Evolutionary conservation across 2,888 invertebrate genomes (phyloP), one percentile per base, ranked within the genome.

Genomic region (Pristionchus fissidentatus): DNA sequence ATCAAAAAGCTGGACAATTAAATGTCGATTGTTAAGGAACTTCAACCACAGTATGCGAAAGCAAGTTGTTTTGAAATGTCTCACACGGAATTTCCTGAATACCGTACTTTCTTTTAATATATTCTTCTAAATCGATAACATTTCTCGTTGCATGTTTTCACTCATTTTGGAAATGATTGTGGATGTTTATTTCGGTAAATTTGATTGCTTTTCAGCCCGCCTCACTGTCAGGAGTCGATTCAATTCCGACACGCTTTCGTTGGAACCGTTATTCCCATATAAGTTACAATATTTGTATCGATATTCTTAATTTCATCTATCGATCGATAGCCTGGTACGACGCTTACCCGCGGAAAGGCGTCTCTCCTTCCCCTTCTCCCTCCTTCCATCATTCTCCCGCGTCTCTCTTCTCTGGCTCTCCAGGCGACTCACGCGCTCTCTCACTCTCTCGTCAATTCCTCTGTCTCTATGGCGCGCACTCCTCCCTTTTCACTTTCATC

Each of bases 281-380:
- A n/a, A n/a, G n/a, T n/a, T n/a, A n/a, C n/a, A n/a, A n/a, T n/a
- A n/a, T n/a, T n/a, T n/a, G n/a, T n/a, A n/a, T n/a, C n/a, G n/a
- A n/a, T n/a, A 70, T 43, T 70, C 70, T 41, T 70, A 10, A 26
- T 70, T 70, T 43, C 70, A 22, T 5, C 41, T 13, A 70, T 70
- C 70, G 70, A 70, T 70, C 70, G 70, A 70, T 70, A 70, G 70
- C 22, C 70, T 70, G 70, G 70, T 70, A 70, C 70, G 70, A 70
- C 43, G 70, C 70, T 41, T 70, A 70, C 70, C 70, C 70, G 70
- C 70, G 70, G 70, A 41, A 70, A 70, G 41, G 70, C 70, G 70
- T 70, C 70, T 70, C 26, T 79, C 79, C 38, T 38, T 22, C 75
- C 32, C 75, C 19, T 41, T 46, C 46, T 49, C 75, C 46, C 75